Evolutionary conservation across 2,888 invertebrate genomes (phyloP), one percentile per base, ranked within the genome.

Genomic region (Aethes cnicana): DNA sequence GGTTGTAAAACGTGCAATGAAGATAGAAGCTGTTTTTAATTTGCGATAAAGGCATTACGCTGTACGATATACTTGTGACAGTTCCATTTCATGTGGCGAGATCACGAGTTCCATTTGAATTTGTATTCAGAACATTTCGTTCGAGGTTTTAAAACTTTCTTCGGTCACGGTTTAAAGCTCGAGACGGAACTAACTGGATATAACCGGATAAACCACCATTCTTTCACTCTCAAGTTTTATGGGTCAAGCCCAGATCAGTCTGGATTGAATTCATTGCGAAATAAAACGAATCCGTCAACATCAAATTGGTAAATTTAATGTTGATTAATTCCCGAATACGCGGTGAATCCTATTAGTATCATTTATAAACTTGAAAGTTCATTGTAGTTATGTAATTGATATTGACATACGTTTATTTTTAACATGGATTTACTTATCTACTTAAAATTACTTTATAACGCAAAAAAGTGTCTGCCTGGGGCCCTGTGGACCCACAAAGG

Each of bases 161-260:
- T 77, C 68, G 65, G 63, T 66, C 67, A 62, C 74, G 74, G 75
- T 81, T 84, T 77, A 78, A 82, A 81, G 69, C 77, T 61, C 68
- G 71, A 70, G 79, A 82, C 77, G 74, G 74, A 77, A 78, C 81
- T 77, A 84, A 79, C 83, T 82, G 75, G 76, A 77, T 84, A 79
- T 76, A 79, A 74, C 78, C 74, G 72, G 75, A 73, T 77, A 76
- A 70, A 63, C 71, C 61, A 74, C 74, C 72, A 76, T 83, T 84
- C 78, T 81, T 81, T 81, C 69, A 56, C 61, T 68, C 56, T 63
- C 64, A 82, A 84, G 77, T 83, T 86, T 81, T 84, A 78, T 84
- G 69, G 85, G 84, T 86, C 85, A 86, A 83, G 74, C 83, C 78
- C 73, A 81, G 85, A 81, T 85, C 79, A 84, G 76, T 69, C 66